These are phyloP conservation scores for Chrysolophus pictus DNA, from an alignment of 2,797 vertebrate genomes.

Conservation along the genomic window DNA sequence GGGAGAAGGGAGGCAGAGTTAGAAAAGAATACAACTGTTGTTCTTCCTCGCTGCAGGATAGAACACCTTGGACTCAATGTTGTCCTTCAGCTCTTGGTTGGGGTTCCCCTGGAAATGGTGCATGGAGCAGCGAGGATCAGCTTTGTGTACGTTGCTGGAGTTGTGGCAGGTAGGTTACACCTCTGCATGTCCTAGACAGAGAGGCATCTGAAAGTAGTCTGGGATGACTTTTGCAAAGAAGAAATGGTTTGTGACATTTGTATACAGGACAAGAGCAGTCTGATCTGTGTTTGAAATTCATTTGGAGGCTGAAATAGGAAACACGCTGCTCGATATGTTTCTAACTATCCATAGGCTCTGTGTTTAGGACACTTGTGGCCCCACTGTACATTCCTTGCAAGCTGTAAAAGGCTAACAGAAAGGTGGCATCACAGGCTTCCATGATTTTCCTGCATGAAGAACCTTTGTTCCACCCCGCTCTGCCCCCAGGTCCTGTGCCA, in stretches of 20 bases:
- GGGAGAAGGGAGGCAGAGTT: neutral
- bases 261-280: neutral
- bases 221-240: neutral
- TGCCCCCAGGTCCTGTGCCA: neutral
- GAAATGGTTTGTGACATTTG: neutral
- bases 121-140: conserved; percentile 93
- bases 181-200: neutral
- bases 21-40: neutral
- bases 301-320: neutral
- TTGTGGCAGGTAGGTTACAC: conserved; percentile 89
- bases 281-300: neutral
- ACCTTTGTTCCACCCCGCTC: neutral
- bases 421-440: neutral
- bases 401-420: neutral
- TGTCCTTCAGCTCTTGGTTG: conserved; percentile 95
- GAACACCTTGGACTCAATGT: conserved; percentile 96
- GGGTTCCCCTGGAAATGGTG: conserved; percentile 97
- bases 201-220: neutral
- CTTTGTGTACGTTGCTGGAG: conserved; percentile 92
- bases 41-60: conserved; percentile 83
- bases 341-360: neutral
- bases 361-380: neutral
- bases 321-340: neutral
- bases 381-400: neutral
- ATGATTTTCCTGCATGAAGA: neutral